Percentiles rank a stretch among this genome's conserved stretches.
Evolutionary conservation across 23 tunicate genomes (phyloP).

Genomic region (Clavelina lepadiformis): DNA sequence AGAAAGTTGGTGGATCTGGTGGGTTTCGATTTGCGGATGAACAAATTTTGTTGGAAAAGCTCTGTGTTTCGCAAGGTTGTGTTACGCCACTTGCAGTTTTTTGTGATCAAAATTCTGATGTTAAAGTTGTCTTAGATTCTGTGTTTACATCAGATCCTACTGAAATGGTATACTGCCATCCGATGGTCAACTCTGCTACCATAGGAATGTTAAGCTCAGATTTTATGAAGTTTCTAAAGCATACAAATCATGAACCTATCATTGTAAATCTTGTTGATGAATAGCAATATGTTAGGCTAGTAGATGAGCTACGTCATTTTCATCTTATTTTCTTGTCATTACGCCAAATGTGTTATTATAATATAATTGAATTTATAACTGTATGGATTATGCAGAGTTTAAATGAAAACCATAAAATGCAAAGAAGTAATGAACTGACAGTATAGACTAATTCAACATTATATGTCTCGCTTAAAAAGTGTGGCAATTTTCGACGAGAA

Average conservation of each 20-base stretch:
- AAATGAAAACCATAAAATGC: too few relatives aligned
- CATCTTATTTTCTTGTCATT: too few relatives aligned
- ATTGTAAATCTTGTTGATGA: slow-evolving; percentile 4
- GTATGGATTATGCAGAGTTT: too few relatives aligned
- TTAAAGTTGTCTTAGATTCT: slow-evolving; percentile 46
- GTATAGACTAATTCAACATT: too few relatives aligned
- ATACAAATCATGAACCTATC: slow-evolving; percentile 52
- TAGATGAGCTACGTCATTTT: too few relatives aligned
- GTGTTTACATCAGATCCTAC: slow-evolving; percentile 26
- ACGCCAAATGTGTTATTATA: too few relatives aligned
- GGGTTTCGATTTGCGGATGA: slow-evolving; percentile 92
- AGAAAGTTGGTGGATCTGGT: slow-evolving; percentile 42
- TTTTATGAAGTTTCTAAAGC: slow-evolving; percentile 43
- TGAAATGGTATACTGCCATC: slow-evolving; percentile 73
- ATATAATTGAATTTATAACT: too few relatives aligned
- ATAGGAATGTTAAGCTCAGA: slow-evolving; percentile 50
- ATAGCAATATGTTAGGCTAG: too few relatives aligned
- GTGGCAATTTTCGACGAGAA: too few relatives aligned
- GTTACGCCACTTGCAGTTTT: slow-evolving; percentile 73
- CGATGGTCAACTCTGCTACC: slow-evolving; percentile 69
- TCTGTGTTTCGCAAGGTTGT: slow-evolving; percentile 75
- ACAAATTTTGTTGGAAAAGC: slow-evolving; percentile 50
- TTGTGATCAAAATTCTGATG: slow-evolving; percentile 41
- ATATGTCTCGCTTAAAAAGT: too few relatives aligned
- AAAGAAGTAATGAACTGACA: too few relatives aligned